A percentile compares a stretch with the other conserved stretches of the same genome.
Conservation (phyloP, 2,113 vertebrate genomes). For the Thalassarche chlororhynchos region DNA sequence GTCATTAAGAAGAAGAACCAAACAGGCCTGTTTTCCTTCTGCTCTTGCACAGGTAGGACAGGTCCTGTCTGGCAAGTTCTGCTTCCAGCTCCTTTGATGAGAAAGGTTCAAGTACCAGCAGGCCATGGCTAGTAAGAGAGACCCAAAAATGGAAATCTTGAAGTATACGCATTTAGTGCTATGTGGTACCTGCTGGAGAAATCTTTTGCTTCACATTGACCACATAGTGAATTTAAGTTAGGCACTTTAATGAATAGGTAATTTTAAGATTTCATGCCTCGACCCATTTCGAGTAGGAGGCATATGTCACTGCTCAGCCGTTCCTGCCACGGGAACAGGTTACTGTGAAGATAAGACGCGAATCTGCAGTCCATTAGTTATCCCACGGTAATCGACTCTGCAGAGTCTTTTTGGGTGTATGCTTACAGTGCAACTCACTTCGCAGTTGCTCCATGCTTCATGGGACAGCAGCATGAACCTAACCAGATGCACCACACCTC, state of each 20-base stretch:
- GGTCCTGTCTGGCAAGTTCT: neutral
- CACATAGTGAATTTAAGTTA: neutral
- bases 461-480: neutral
- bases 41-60: neutral
- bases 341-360: accelerated
- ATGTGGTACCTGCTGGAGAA: neutral
- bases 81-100: neutral
- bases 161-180: neutral
- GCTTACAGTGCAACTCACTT: neutral
- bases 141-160: neutral
- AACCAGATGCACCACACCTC: neutral
- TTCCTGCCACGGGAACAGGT: neutral
- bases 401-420: neutral
- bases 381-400: accelerated
- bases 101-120: neutral
- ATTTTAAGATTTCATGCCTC: neutral
- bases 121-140: neutral
- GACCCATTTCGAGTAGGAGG: accelerated
- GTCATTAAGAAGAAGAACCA: neutral
- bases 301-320: neutral
- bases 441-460: accelerated
- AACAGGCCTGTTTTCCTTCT: neutral
- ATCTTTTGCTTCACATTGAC: neutral
- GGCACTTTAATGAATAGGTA: neutral
- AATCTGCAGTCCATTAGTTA: neutral